These are phyloP conservation scores for Taurulus bubalis DNA, from an alignment of 2,113 vertebrate species.

Conservation along the genomic window DNA sequence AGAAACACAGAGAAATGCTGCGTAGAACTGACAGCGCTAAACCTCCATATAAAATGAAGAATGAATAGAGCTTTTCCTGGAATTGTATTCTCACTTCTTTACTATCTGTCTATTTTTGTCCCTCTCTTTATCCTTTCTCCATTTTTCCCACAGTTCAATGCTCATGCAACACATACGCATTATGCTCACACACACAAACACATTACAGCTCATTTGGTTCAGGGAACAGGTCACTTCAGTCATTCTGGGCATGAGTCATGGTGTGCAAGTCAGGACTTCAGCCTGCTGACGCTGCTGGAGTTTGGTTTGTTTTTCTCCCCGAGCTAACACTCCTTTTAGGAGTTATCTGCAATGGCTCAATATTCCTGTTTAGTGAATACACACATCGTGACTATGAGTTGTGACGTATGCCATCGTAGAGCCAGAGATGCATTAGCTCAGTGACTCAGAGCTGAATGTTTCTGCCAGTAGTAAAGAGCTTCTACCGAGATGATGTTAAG, in stretches of 20 bases:
- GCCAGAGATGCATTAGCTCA: slow-evolving; percentile 20
- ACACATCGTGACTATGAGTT: slow-evolving; percentile 18
- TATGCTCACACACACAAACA: slow-evolving; percentile 38
- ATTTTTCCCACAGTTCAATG: slow-evolving; percentile 3
- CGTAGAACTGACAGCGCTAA: slow-evolving; percentile 69
- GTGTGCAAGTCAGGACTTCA: slow-evolving; percentile 51
- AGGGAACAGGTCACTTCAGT: slow-evolving; percentile 57
- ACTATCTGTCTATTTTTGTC: not conserved
- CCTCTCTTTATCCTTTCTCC: slow-evolving; percentile 6
- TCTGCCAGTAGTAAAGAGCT: not conserved
- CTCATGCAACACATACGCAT: slow-evolving; percentile 26
- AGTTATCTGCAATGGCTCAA: slow-evolving; percentile 17
- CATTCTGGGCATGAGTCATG: slow-evolving; percentile 60
- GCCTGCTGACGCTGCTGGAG: slow-evolving; percentile 27
- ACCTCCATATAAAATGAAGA: slow-evolving; percentile 55
- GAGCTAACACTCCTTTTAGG: slow-evolving; percentile 3
- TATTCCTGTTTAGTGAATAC: slow-evolving; percentile 20
- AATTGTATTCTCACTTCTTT: slow-evolving; percentile 30
- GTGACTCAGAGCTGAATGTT: slow-evolving; percentile 12
- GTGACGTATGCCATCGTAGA: slow-evolving; percentile 17
- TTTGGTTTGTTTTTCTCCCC: slow-evolving; percentile 42
- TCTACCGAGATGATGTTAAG: not conserved
- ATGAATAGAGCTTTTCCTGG: slow-evolving; percentile 45
- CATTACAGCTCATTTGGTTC: slow-evolving; percentile 59
- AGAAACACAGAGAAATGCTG: slow-evolving; percentile 49